Conservation (phyloP, 1,140 invertebrate genomes). For the Mylabris phalerata region DNA sequence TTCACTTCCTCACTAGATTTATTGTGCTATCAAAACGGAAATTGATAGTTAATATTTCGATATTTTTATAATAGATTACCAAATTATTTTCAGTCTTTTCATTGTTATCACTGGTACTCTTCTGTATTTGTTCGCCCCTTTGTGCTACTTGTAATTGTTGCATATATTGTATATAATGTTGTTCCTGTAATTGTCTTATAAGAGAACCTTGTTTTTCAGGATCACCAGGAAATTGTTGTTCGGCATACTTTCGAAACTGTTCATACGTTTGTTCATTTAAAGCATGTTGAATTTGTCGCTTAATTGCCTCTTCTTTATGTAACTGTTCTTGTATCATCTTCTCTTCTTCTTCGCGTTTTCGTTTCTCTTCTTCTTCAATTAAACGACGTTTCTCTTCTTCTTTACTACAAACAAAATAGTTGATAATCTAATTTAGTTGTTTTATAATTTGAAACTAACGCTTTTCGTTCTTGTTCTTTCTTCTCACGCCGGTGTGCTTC, state of each 20-base stretch:
- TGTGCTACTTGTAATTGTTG: conserved; percentile 63
- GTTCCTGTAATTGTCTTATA: conserved; percentile 89
- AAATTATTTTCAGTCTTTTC: too few relatives aligned
- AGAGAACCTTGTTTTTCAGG: conserved; percentile 89
- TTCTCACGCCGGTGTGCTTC: conserved; percentile 85
- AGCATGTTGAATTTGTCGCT: conserved; percentile 86
- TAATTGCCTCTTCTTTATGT: conserved; percentile 54
- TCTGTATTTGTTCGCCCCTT: conserved; percentile 34
- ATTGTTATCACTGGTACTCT: conserved; percentile 2
- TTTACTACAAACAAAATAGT: conserved; percentile 34
- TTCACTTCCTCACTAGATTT: too few relatives aligned
- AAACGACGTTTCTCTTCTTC: conserved; percentile 34
- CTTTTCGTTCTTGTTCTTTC: conserved; percentile 53
- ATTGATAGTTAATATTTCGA: too few relatives aligned
- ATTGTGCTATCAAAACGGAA: too few relatives aligned
- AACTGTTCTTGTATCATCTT: conserved; percentile 52
- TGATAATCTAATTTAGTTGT: neutral
- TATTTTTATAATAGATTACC: too few relatives aligned
- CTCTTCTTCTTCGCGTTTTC: conserved; percentile 57
- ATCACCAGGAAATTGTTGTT: conserved; percentile 90
- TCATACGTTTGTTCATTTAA: conserved; percentile 93
- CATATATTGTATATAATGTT: conserved; percentile 98
- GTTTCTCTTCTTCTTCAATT: conserved; percentile 48
- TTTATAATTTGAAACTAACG: conserved; percentile 44
- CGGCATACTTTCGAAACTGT: conserved; percentile 88